Evolutionary conservation across 2,113 vertebrate species (phyloP).

Genomic region (Rhagologus leucostigma): DNA sequence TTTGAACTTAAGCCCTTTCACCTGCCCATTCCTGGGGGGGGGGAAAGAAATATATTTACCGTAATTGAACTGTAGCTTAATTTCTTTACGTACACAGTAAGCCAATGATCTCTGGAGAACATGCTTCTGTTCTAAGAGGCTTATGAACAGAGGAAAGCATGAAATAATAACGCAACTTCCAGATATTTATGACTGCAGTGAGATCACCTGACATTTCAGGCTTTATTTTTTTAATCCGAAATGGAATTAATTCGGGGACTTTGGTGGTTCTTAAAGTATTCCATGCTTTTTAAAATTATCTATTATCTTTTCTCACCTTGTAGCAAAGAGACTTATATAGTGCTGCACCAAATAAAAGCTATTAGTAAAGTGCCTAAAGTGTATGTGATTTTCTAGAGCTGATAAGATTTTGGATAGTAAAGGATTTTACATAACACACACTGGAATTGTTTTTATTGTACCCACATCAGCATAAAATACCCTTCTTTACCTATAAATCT

Average conservation of each 20-base stretch:
- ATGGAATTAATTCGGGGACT: neutral
- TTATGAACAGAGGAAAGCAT: neutral
- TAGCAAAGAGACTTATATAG: neutral
- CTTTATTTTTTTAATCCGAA: neutral
- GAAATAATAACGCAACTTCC: conserved; percentile 16
- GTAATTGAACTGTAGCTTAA: conserved; percentile 22
- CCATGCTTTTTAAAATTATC: neutral
- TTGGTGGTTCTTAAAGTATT: neutral
- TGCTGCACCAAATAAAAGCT: neutral
- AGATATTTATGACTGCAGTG: neutral
- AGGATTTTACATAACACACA: neutral
- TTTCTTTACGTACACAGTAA: conserved; percentile 31
- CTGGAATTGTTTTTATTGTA: neutral
- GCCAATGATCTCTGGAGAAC: conserved; percentile 20
- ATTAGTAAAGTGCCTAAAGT: neutral
- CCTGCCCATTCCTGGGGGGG: neutral
- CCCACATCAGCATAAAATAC: neutral
- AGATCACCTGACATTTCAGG: neutral
- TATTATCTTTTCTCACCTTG: neutral
- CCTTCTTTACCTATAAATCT: neutral
- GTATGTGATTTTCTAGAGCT: neutral
- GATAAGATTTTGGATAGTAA: neutral
- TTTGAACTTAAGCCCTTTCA: conserved; percentile 22
- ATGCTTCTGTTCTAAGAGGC: conserved; percentile 5
- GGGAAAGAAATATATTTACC: conserved; percentile 31